Percentiles rank a stretch among this genome's conserved stretches.
phyloP scores from a whole-genome alignment of 2,888 invertebrate genomes.

The Blastobasis lacticolella region DNA sequence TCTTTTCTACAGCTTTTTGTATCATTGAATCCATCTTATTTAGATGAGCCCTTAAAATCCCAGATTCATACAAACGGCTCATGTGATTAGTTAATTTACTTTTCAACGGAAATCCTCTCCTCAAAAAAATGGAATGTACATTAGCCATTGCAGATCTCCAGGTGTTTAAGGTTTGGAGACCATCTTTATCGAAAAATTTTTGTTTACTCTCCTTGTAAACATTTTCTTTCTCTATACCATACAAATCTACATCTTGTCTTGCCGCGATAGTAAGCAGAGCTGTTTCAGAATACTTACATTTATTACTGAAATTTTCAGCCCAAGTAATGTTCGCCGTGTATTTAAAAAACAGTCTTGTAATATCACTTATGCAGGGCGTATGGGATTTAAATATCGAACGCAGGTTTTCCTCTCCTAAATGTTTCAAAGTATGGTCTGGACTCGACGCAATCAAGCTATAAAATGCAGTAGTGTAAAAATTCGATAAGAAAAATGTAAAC shows the following conservation, averaged over 20 bases:
- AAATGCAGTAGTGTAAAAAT: slow-evolving; percentile 1
- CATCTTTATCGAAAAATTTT: neutral
- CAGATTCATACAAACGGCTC: neutral
- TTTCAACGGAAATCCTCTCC: neutral
- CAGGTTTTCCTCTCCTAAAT: neutral
- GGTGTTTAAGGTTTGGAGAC: neutral
- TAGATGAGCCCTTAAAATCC: neutral
- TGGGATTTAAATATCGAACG: neutral
- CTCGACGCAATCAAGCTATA: neutral
- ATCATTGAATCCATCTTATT: neutral
- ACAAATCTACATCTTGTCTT: neutral
- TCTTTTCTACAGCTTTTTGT: neutral
- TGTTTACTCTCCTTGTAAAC: neutral
- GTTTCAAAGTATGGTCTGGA: neutral
- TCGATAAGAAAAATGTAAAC: neutral
- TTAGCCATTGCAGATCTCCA: neutral
- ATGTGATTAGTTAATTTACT: neutral
- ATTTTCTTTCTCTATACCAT: neutral
- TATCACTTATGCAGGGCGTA: neutral
- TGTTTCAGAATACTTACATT: neutral
- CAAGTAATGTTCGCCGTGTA: neutral
- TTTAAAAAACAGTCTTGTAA: neutral
- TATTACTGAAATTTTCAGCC: neutral
- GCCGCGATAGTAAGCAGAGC: neutral
- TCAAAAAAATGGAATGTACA: neutral